Base-by-base conservation (phyloP, 2,888 invertebrate species). In the Andrena bucephala region DNA sequence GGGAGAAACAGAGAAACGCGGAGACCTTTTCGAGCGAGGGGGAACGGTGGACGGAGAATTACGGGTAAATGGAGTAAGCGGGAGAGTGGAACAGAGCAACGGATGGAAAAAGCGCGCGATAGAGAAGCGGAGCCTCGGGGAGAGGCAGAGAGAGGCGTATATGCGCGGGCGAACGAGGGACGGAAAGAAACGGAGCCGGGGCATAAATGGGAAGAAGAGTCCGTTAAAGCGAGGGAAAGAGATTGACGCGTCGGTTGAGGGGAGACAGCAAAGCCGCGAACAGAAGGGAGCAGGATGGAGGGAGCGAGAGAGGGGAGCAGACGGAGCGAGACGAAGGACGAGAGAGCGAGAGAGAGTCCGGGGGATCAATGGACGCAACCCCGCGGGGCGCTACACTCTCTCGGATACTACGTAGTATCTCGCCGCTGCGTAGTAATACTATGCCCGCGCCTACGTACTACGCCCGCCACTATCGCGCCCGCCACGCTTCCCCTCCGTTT, bases 321-420 rank as follows among this genome's bases (percentile, higher is more conserved):
- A 70, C 29, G 67, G 60, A 60, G 71, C 48, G 80, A 70, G 54
- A 54, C 36, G 74, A 8, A 13, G 13, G 69, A 65, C 20, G 48
- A 5, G 42, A 24, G 54, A 16, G 65, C 57, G 42, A 66, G 65
- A 74, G 83, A 81, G 71, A 75, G 76, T 70, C 76, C 84, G 79
- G 86, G 92, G 90, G 92, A 92, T 92, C 92, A 92, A 92, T 92
- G 92, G 92, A 92, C 92, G 92, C 91, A 89, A 89, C 92, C 91
- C 92, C 86, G 88, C 90, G 89, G 91, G 90, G 91, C 90, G 89
- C 90, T 91, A 90, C 88, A 88, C 91, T 89, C 92, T 87, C 89
- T 87, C 84, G 84, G 85, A 86, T 90, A 90, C 90, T 90, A 89
- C 89, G 90, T 90, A 90, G 88, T 90, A 90, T 86, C 78, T 85